Evolutionary conservation across 2,888 invertebrate genomes (phyloP).

Genomic region (Epistrophe eligans): DNA sequence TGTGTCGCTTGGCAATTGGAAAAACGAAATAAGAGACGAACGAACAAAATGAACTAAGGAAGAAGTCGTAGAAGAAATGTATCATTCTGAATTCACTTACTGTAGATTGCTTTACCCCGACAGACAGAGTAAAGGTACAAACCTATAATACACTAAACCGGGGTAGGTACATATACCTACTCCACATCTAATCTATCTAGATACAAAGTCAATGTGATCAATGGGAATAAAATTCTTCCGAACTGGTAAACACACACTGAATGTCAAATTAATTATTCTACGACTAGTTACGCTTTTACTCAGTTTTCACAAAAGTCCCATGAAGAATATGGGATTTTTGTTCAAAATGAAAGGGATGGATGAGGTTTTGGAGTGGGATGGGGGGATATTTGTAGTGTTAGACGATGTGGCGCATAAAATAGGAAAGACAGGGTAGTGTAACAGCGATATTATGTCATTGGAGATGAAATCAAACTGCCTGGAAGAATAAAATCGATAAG

Average conservation of each 20-base stretch:
- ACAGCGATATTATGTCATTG: constrained; percentile 32
- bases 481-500: constrained; percentile 59
- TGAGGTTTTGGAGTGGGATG: background rate
- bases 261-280: constrained; percentile 75
- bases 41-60: constrained; percentile 4
- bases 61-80: constrained; percentile 34
- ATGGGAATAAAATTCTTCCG: constrained; percentile 73
- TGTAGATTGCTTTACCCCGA: background rate
- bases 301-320: constrained; percentile 28
- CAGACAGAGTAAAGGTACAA: constrained; percentile 8
- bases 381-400: background rate
- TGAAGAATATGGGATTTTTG: constrained; percentile 16
- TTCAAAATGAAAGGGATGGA: background rate
- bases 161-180: constrained; percentile 25
- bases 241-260: constrained; percentile 73
- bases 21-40: constrained; percentile 13
- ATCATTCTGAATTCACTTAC: constrained; percentile 41
- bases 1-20: constrained; percentile 39
- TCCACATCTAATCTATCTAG: constrained; percentile 41
- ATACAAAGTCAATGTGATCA: constrained; percentile 71
- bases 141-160: constrained; percentile 17
- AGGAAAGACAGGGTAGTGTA: background rate
- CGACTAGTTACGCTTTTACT: constrained; percentile 50
- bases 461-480: constrained; percentile 61
- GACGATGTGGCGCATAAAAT: background rate